Percentiles rank a stretch among this genome's conserved stretches.
phyloP scores from a whole-genome alignment of 1,140 invertebrate genomes.

The Pomacea maculata region DNA sequence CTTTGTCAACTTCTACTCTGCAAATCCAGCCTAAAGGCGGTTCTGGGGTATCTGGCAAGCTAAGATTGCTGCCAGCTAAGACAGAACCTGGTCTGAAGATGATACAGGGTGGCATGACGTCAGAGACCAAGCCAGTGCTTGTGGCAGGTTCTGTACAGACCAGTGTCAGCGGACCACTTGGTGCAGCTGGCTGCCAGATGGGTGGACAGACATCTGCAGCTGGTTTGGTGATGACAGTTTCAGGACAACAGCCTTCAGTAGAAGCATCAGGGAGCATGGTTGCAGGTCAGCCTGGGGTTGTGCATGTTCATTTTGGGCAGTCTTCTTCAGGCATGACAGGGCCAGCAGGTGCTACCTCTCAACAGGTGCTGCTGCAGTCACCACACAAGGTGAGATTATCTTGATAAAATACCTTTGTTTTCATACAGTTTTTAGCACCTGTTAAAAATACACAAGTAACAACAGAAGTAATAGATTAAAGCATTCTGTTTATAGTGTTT shows the following conservation, averaged over 20 bases:
- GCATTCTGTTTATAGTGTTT: too few relatives aligned
- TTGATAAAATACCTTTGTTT: not conserved
- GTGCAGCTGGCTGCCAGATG: too few relatives aligned
- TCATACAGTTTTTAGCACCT: not conserved
- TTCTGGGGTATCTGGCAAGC: not conserved
- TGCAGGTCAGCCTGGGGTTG: not conserved
- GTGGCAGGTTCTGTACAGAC: not conserved
- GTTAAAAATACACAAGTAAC: too few relatives aligned
- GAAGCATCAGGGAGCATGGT: too few relatives aligned
- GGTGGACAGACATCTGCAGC: too few relatives aligned
- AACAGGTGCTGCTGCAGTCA: not conserved
- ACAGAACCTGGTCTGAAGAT: not conserved
- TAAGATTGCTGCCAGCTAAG: conserved; percentile 8
- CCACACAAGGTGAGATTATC: conserved; percentile 8
- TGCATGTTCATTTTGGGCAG: conserved; percentile 1
- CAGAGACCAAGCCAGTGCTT: conserved; percentile 7
- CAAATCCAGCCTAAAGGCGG: conserved; percentile 10
- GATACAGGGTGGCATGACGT: not conserved
- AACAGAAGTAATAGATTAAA: too few relatives aligned
- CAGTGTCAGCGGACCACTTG: too few relatives aligned
- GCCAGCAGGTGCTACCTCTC: not conserved
- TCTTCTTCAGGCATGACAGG: not conserved
- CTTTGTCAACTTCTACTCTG: not conserved
- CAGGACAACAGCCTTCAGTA: too few relatives aligned
- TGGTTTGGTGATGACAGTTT: too few relatives aligned